A percentile compares a stretch with the other conserved stretches of the same genome.
Conservation (phyloP, 2,888 invertebrate species). For the Caenorhabditis becei region DNA sequence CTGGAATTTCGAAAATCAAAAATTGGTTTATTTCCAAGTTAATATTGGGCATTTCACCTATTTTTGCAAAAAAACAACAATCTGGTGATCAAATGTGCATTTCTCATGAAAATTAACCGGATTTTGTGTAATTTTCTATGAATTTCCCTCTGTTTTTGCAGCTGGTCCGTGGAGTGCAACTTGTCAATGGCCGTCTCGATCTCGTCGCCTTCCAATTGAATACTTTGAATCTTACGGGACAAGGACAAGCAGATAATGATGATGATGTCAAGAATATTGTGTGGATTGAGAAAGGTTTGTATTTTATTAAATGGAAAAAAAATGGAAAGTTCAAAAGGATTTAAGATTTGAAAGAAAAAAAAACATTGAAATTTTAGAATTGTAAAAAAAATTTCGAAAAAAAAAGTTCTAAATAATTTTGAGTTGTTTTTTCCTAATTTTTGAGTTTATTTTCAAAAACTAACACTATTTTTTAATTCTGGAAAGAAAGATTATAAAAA, state of each 20-base stretch:
- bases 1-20: no score
- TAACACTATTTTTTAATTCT: no score
- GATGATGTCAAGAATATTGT: slow-evolving; percentile 77
- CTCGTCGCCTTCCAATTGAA: slow-evolving; percentile 79
- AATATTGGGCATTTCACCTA: neutral
- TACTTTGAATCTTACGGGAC: slow-evolving; percentile 82
- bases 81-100: no score
- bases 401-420: no score
- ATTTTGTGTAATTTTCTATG: neutral
- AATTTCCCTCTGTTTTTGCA: slow-evolving; percentile 20
- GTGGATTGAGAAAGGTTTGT: slow-evolving; percentile 78
- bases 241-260: no score
- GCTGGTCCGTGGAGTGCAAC: slow-evolving; percentile 77
- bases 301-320: no score
- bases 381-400: neutral
- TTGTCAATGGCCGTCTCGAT: slow-evolving; percentile 78
- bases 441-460: no score
- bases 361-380: neutral
- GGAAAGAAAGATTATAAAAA: no score
- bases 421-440: no score
- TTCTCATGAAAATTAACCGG: no score
- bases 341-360: no score
- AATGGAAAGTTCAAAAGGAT: slow-evolving; percentile 2
- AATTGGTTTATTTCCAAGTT: neutral
- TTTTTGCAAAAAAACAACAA: neutral